These are phyloP conservation scores for Orthonychiurus folsomi DNA, from an alignment of 2,888 invertebrate species.

Conservation along the genomic window DNA sequence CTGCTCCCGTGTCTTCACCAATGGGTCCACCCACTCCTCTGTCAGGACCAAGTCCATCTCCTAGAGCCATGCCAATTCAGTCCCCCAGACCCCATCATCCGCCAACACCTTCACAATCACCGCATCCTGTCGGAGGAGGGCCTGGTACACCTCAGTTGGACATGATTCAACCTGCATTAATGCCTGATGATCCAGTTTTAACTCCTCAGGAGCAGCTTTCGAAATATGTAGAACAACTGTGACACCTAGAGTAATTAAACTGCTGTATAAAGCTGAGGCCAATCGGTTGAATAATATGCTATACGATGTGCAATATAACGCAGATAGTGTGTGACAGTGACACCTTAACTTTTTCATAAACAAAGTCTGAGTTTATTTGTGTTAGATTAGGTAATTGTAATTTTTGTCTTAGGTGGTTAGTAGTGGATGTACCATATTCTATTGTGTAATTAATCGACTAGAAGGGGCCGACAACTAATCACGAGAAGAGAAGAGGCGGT, in stretches of 20 bases:
- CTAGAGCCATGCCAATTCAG: constrained; percentile 38
- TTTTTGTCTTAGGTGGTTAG: not conserved
- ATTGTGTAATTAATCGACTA: not conserved
- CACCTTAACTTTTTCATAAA: not conserved
- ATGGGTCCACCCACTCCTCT: constrained; percentile 40
- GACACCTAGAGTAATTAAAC: constrained; percentile 25
- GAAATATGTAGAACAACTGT: constrained; percentile 91
- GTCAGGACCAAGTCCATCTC: constrained; percentile 40
- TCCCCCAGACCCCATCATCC: constrained; percentile 39
- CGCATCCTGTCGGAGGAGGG: constrained; percentile 39
- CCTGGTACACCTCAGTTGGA: constrained; percentile 40
- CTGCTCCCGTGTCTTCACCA: constrained; percentile 37
- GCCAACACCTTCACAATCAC: constrained; percentile 38
- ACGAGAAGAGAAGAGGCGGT: not conserved
- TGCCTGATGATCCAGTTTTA: constrained; percentile 62
- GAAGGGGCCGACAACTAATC: not conserved
- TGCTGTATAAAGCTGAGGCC: not conserved
- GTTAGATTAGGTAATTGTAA: not conserved
- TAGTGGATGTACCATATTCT: not conserved
- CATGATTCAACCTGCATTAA: constrained; percentile 48
- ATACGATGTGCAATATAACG: constrained; percentile 23
- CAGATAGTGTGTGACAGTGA: not conserved
- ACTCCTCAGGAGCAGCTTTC: constrained; percentile 90
- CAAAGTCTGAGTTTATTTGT: not conserved
- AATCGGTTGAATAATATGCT: too few relatives aligned